Percentiles rank a stretch among this genome's conserved stretches.
These are phyloP conservation scores for Protobothrops mucrosquamatus DNA, from an alignment of 2,113 vertebrate genomes.

Conservation along the genomic window DNA sequence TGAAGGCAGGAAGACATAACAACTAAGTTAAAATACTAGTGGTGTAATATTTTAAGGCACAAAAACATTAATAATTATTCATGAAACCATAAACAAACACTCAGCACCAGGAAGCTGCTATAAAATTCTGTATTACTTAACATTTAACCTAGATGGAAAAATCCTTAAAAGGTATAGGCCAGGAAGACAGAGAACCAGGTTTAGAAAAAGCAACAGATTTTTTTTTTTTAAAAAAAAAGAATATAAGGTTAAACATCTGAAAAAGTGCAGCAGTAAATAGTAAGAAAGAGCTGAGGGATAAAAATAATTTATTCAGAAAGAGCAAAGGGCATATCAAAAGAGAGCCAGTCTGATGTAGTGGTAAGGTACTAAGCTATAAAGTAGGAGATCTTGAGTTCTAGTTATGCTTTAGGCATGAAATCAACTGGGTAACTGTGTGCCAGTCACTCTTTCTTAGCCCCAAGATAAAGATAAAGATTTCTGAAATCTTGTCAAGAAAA, in stretches of 20 bases:
- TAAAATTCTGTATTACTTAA: constrained; percentile 37
- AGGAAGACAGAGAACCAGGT: constrained; percentile 30
- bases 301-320: constrained; percentile 11
- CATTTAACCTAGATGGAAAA: constrained; percentile 38
- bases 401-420: background rate
- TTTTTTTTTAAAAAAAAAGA: constrained; percentile 41
- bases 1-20: constrained; percentile 34
- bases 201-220: constrained; percentile 31
- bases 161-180: constrained; percentile 12
- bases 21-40: constrained; percentile 32
- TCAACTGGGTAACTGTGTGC: background rate
- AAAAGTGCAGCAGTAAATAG: constrained; percentile 28
- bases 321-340: background rate
- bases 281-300: constrained; percentile 3
- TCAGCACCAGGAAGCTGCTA: background rate
- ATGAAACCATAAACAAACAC: constrained; percentile 51
- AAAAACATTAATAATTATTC: constrained; percentile 10
- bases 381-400: background rate
- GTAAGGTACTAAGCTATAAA: background rate
- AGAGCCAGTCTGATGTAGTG: background rate
- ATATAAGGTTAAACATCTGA: constrained; percentile 34
- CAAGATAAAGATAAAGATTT: background rate
- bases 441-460: background rate
- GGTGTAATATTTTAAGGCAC: background rate
- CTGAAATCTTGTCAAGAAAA: background rate